Evolutionary conservation across 1,140 invertebrate species (phyloP).

Genomic region (Halesus radiatus): DNA sequence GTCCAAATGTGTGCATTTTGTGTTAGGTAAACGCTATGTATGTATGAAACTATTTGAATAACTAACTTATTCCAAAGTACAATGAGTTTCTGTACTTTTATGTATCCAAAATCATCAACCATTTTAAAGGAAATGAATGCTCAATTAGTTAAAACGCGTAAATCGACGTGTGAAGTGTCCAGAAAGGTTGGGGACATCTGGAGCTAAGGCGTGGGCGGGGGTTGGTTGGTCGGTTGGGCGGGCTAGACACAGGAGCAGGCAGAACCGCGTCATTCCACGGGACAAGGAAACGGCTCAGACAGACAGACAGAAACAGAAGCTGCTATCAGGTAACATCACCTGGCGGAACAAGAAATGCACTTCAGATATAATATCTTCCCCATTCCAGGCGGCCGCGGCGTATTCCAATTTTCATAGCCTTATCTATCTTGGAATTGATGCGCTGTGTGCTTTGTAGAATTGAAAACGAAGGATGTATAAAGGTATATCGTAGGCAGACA

Average conservation of each 20-base stretch:
- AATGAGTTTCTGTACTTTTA: too few relatives aligned
- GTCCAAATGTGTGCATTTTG: too few relatives aligned
- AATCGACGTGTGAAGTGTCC: too few relatives aligned
- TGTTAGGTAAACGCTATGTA: too few relatives aligned
- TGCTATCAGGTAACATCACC: conserved; percentile 45
- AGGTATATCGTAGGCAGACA: neutral
- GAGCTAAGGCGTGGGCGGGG: too few relatives aligned
- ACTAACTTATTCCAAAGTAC: too few relatives aligned
- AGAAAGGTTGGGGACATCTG: too few relatives aligned
- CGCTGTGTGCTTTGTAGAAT: conserved; percentile 40
- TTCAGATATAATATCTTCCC: conserved; percentile 15
- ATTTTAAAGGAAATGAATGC: too few relatives aligned
- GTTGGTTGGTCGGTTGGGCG: too few relatives aligned
- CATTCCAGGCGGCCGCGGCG: neutral
- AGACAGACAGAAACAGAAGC: conserved; percentile 44
- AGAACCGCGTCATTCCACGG: conserved; percentile 45
- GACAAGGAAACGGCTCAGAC: conserved; percentile 44
- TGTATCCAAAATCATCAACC: too few relatives aligned
- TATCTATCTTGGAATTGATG: conserved; percentile 43
- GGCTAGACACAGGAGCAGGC: neutral
- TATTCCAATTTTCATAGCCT: conserved; percentile 43
- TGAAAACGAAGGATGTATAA: conserved; percentile 26
- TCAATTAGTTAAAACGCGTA: too few relatives aligned
- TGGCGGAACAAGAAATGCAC: conserved; percentile 52
- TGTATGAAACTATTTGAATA: too few relatives aligned